These are phyloP conservation scores for Ellobius talpinus DNA, from an alignment of 2,113 vertebrate species.

Conservation along the genomic window DNA sequence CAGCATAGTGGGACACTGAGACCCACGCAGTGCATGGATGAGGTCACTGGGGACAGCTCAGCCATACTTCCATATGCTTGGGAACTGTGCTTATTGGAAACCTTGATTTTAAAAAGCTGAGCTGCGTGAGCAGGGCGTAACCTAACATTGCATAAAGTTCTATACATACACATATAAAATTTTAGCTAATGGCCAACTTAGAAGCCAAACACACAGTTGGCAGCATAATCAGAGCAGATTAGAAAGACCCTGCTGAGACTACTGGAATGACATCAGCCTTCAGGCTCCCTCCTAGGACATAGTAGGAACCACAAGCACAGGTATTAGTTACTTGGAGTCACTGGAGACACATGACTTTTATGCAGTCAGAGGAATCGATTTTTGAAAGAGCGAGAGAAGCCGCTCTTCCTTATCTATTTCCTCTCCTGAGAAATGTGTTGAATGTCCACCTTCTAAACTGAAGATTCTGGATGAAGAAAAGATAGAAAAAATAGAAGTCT, in stretches of 20 bases:
- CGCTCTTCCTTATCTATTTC: conserved; percentile 51
- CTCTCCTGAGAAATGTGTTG: conserved; percentile 24
- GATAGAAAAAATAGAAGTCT: conserved; percentile 52
- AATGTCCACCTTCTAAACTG: conserved; percentile 42
- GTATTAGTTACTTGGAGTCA: conserved; percentile 16
- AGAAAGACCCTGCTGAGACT: not conserved
- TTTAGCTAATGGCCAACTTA: not conserved
- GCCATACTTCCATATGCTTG: not conserved
- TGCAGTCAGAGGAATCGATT: conserved; percentile 10
- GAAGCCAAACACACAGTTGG: conserved; percentile 34
- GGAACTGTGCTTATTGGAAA: conserved; percentile 15
- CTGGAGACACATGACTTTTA: conserved; percentile 18
- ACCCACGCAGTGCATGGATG: not conserved
- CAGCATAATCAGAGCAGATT: not conserved
- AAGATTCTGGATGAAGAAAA: not conserved
- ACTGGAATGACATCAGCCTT: not conserved
- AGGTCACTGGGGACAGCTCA: not conserved
- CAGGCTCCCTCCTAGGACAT: not conserved
- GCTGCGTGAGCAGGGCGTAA: not conserved
- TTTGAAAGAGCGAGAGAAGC: conserved; percentile 46
- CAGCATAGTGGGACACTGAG: not conserved
- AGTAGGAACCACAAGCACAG: conserved; percentile 35
- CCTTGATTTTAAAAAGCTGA: not conserved
- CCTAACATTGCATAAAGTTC: not conserved
- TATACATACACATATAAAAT: not conserved